Percentiles rank a stretch among this genome's conserved stretches.
Conservation (phyloP, 2,888 invertebrate species). For the Lymantria monacha region DNA sequence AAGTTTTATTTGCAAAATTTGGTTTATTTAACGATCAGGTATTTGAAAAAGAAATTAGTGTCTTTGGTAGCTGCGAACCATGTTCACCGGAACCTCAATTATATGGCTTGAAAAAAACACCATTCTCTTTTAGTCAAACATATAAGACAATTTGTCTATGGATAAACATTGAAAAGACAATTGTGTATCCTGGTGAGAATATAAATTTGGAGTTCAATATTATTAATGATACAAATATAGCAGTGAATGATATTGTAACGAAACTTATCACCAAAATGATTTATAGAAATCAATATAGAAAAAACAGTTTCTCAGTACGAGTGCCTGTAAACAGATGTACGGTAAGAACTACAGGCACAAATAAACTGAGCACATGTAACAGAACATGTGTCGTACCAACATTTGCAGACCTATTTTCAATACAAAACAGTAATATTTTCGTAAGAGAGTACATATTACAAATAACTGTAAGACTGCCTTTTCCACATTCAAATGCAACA, state of each 20-base stretch:
- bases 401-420: slow-evolving; percentile 23
- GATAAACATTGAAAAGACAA: slow-evolving; percentile 17
- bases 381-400: slow-evolving; percentile 20
- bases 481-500: slow-evolving; percentile 29
- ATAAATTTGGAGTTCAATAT: neutral
- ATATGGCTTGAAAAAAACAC: neutral
- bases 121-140: neutral
- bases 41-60: slow-evolving; percentile 20
- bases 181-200: slow-evolving; percentile 5
- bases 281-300: slow-evolving; percentile 4
- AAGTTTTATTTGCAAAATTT: slow-evolving; percentile 22
- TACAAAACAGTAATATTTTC: slow-evolving; percentile 34
- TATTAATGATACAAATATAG: slow-evolving; percentile 5
- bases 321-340: slow-evolving; percentile 1
- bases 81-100: slow-evolving; percentile 5
- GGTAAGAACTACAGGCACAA: slow-evolving; percentile 8
- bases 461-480: slow-evolving; percentile 32
- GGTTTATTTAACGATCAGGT: slow-evolving; percentile 24
- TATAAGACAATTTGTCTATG: slow-evolving; percentile 15
- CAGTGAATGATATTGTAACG: neutral
- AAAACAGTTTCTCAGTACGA: neutral
- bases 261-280: slow-evolving; percentile 7
- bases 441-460: slow-evolving; percentile 26
- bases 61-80: slow-evolving; percentile 20
- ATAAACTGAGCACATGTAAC: slow-evolving; percentile 19